Base-by-base conservation (phyloP, 2,113 vertebrate species). In the Erythrocercus mccallii region DNA sequence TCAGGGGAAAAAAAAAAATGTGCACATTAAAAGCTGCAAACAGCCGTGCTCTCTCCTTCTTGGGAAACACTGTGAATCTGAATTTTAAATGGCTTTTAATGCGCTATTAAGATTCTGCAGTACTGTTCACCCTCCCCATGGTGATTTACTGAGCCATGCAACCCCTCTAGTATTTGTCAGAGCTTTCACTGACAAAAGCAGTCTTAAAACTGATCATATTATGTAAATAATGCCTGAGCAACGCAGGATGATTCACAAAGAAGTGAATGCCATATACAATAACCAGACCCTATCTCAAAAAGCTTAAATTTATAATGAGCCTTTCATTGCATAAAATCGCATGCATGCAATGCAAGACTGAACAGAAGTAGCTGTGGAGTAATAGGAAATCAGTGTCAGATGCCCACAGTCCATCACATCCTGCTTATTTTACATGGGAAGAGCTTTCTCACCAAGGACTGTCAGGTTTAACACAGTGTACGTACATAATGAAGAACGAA, bases 61-160 rank as follows among this genome's bases (percentile, higher is more conserved):
- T 31, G 8, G 76, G 86, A 70, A 92, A 56, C 56, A 12, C 44
- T 5, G 17, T 21, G 56, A 74, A 87, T 57, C 19, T 65, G 65
- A 79, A 85, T 89, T 94, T 69, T 60, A 89, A 89, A n/a, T 28
- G 66, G n/a, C 48, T 69, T 89, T 89, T 81, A 74, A 81, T 76
- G 40, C 4, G 5, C 64, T 84, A 19, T 68, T 89, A 76, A 76
- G 53, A 51, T 74, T 91, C 51, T 74, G 51, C 82, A 60, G 66
- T 50, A n/a, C 45, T 20, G 22, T 60, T 88, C 72, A 58, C 38
- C 21, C 48, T 84, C 37, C 56, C 82, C 44, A 42, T 1, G 2
- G 56, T 33, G 13, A 57, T 78, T 89, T 94, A 76, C 65, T 72
- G 48, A 87, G 81, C 81, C 73, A 47, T 40, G 40, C 51, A 74